phyloP scores from a whole-genome alignment of 2,797 vertebrate species.

The Halcyon leucocephala region DNA sequence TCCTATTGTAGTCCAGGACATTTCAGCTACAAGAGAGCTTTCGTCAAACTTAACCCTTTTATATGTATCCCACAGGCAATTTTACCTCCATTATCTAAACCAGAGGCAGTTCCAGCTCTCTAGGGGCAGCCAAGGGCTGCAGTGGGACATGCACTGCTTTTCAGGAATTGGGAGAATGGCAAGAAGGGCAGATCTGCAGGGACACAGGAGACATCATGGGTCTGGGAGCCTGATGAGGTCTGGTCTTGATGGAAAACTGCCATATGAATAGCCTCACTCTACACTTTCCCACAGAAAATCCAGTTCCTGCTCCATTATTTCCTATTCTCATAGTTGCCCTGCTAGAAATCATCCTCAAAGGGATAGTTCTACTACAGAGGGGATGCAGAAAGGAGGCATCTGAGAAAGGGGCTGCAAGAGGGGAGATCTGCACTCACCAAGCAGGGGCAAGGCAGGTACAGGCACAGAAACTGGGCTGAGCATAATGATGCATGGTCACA shows the following conservation, averaged over 20 bases:
- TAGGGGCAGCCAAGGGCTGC: background rate
- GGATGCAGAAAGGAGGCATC: background rate
- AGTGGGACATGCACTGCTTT: background rate
- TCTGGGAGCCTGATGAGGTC: background rate
- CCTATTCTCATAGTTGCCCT: background rate
- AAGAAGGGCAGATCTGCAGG: background rate
- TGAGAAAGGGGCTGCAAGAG: background rate
- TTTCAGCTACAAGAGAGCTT: background rate
- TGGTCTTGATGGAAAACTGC: background rate
- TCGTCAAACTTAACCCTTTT: background rate
- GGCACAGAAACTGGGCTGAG: background rate
- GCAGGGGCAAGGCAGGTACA: background rate
- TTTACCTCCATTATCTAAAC: background rate
- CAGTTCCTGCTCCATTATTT: background rate
- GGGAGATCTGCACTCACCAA: background rate
- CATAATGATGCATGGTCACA: background rate
- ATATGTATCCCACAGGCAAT: background rate
- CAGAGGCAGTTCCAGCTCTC: background rate
- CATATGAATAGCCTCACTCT: background rate
- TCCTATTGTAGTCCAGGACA: background rate
- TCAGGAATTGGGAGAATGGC: background rate
- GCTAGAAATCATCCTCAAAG: background rate
- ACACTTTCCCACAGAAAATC: background rate
- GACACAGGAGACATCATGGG: accelerated
- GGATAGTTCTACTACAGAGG: background rate